Base-by-base conservation (phyloP, 2,888 invertebrate species). In the Dolomedes plantarius region DNA sequence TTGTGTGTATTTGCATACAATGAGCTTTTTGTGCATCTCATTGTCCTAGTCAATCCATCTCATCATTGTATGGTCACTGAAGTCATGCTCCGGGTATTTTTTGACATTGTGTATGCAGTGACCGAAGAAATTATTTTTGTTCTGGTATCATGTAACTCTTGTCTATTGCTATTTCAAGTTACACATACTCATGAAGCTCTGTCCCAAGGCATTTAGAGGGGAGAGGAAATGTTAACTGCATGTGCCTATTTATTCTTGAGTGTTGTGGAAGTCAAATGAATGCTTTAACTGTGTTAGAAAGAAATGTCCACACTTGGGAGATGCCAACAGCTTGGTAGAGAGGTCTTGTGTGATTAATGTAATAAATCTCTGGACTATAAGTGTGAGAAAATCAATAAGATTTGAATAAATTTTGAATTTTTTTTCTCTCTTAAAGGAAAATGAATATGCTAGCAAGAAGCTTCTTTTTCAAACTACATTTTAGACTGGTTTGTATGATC, bases 11-110 rank as follows among this genome's bases (percentile, higher is more conserved):
- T 74, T 46, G 69, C 65, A 68, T 86, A 86, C 77, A 86, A 69
- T 86, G 86, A 69, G 75, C 86, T 74, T 83, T 73, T 65, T 79
- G 95, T 98, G 88, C 94, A 98, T 91, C 93, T 98, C 89, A 98
- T 98, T 5, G 98, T 98, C 92, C 92, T 98, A 85, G 85, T 85
- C 85, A 85, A 76, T 39, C 75, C 85, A 85, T 78, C 65, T 78
- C 83, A 83, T 83, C 65, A 67, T 11, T 62, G 56, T 28, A 67
- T 69, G 41, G 31, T 69, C 46, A 62, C 41, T 68, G 41, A 41
- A 32, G 27, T 32, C 23, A 23, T 62, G 29, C 75, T 75, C 50
- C 41, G 71, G 31, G 69, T 46, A 77, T 71, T 65, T 76, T 39
- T 65, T 77, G 46, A 50, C 23, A 23, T 39, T 71, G 69, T 13